Conservation (phyloP, 2,888 invertebrate species). For the Nomada hirtipes region DNA sequence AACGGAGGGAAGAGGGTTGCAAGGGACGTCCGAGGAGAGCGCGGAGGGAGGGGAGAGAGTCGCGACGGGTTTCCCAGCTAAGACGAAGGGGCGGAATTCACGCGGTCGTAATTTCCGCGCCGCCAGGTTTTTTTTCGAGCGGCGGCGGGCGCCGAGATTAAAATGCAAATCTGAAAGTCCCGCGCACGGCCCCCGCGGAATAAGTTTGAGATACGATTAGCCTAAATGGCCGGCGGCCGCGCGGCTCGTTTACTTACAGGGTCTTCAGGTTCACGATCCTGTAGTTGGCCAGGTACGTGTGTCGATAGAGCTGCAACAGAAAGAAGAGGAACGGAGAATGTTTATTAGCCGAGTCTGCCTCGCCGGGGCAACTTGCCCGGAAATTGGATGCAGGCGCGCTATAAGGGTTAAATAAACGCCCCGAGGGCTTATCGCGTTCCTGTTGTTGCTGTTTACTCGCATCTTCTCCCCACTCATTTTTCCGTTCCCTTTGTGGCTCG, state of each 20-base stretch:
- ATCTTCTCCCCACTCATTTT: not conserved
- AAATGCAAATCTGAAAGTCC: constrained; percentile 81
- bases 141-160: constrained; percentile 72
- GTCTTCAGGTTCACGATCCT: constrained; percentile 88
- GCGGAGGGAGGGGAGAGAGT: constrained; percentile 41
- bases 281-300: constrained; percentile 92
- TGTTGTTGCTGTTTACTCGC: not conserved
- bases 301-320: constrained; percentile 89
- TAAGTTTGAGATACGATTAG: constrained; percentile 80
- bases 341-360: constrained; percentile 32
- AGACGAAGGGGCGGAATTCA: constrained; percentile 75
- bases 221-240: constrained; percentile 76
- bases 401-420: constrained; percentile 46
- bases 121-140: constrained; percentile 36
- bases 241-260: constrained; percentile 82
- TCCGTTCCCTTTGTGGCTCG: not conserved
- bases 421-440: constrained; percentile 23
- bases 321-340: constrained; percentile 53
- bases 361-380: constrained; percentile 13
- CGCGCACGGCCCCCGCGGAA: constrained; percentile 61
- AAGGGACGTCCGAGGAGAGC: not conserved
- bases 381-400: constrained; percentile 34
- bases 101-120: constrained; percentile 78
- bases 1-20: constrained; percentile 26
- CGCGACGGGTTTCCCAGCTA: constrained; percentile 38